phyloP scores from a whole-genome alignment of 2,797 vertebrate species.

The Limosa lapponica region DNA sequence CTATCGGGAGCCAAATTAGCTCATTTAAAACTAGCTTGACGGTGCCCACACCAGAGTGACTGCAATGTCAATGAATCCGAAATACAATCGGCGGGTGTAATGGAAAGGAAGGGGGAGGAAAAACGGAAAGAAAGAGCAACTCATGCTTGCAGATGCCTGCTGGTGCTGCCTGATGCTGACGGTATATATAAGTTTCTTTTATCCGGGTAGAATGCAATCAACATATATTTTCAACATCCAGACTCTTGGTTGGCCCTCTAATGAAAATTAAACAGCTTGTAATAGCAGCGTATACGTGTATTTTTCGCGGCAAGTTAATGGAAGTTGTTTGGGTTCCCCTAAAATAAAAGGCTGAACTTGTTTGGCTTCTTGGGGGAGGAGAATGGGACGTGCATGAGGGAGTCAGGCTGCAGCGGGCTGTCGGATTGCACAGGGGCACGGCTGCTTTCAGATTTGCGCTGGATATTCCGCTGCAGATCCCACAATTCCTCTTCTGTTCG shows the following conservation, averaged over 20 bases:
- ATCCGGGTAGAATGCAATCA: not conserved
- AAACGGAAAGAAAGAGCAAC: not conserved
- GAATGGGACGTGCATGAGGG: fast-evolving
- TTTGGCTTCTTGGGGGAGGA: not conserved
- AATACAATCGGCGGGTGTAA: not conserved
- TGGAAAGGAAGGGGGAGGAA: not conserved
- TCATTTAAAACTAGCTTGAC: not conserved
- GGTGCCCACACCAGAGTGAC: slow-evolving; percentile 40
- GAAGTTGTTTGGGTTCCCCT: not conserved
- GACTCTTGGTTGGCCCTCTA: not conserved
- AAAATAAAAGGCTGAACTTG: not conserved
- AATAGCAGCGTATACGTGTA: not conserved
- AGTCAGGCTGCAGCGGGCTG: not conserved
- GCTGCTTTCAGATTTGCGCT: not conserved
- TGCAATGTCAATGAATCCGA: slow-evolving; percentile 41
- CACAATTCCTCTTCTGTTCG: not conserved
- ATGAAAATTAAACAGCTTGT: not conserved
- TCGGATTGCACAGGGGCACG: not conserved
- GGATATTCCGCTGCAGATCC: not conserved
- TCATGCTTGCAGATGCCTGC: not conserved
- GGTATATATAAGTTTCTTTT: not conserved
- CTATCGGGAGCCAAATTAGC: slow-evolving; percentile 3
- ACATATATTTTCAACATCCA: not conserved
- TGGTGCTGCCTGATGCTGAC: not conserved
- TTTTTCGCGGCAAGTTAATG: not conserved